Percentiles rank a stretch among this genome's conserved stretches.
Conservation (phyloP, 2,888 invertebrate genomes). For the Sialis lutaria region DNA sequence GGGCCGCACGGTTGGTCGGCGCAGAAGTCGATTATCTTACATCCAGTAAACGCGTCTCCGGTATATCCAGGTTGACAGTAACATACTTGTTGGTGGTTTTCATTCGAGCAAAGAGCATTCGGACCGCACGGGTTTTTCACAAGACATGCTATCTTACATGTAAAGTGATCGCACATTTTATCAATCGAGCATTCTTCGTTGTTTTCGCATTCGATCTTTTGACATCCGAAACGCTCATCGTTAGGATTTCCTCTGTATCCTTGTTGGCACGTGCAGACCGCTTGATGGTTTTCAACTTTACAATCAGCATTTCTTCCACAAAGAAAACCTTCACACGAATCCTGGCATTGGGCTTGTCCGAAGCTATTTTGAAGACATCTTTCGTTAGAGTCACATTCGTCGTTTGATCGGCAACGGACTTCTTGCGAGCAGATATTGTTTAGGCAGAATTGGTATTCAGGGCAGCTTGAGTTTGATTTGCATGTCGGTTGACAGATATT, state of each 20-base stretch:
- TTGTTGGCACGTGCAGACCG: constrained; percentile 58
- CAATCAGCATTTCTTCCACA: constrained; percentile 78
- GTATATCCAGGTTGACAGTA: constrained; percentile 80
- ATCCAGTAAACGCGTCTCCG: constrained; percentile 56
- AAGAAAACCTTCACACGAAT: constrained; percentile 53
- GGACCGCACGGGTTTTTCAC: constrained; percentile 69
- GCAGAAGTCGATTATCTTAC: constrained; percentile 63
- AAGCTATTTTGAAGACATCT: constrained; percentile 49
- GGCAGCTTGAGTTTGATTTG: constrained; percentile 60
- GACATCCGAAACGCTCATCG: constrained; percentile 64
- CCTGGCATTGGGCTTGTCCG: constrained; percentile 59
- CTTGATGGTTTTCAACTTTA: constrained; percentile 49
- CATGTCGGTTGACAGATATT: constrained; percentile 75
- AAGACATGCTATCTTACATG: constrained; percentile 75
- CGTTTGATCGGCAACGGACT: constrained; percentile 50
- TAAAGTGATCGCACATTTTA: constrained; percentile 64
- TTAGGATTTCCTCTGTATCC: constrained; percentile 58
- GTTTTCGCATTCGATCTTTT: constrained; percentile 55
- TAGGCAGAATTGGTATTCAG: constrained; percentile 67
- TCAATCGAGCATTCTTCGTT: constrained; percentile 63
- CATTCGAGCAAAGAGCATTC: constrained; percentile 72
- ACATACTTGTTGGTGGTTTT: constrained; percentile 60
- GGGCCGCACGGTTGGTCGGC: constrained; percentile 61
- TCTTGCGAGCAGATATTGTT: constrained; percentile 77
- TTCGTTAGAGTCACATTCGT: constrained; percentile 57